These are phyloP conservation scores for Copidosoma aretas DNA, from an alignment of 2,888 invertebrate species.

Conservation along the genomic window DNA sequence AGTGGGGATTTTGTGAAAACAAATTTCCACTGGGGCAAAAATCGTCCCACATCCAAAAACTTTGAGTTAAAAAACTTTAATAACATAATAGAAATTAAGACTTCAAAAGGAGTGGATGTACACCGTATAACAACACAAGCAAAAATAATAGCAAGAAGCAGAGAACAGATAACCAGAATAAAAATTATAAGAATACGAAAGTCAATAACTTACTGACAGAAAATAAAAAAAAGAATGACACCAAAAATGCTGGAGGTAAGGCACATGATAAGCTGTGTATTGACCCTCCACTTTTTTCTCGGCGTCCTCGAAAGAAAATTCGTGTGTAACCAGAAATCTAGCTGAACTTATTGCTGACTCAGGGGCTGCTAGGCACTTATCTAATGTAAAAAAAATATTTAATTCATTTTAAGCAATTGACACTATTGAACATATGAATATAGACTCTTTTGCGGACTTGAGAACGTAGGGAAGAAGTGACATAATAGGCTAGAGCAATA, in stretches of 20 bases:
- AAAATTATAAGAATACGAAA: background rate
- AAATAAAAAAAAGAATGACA: background rate
- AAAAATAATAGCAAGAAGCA: too few relatives aligned
- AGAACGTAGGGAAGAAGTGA: background rate
- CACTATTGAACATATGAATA: background rate
- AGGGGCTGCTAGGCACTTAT: constrained; percentile 7
- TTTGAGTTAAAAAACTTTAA: too few relatives aligned
- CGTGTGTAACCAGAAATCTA: background rate
- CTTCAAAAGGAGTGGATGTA: too few relatives aligned
- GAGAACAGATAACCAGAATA: too few relatives aligned
- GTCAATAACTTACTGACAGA: background rate
- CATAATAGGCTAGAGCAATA: background rate
- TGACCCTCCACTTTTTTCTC: background rate
- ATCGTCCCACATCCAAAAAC: too few relatives aligned
- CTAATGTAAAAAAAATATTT: too few relatives aligned
- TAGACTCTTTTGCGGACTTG: background rate
- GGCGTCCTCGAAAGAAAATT: background rate
- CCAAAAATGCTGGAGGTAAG: background rate
- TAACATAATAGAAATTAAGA: too few relatives aligned
- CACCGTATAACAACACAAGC: too few relatives aligned
- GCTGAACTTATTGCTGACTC: constrained; percentile 12
- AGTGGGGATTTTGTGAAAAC: too few relatives aligned
- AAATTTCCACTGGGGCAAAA: too few relatives aligned
- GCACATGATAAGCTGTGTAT: background rate
- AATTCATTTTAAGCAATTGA: too few relatives aligned